Percentiles rank a stretch among this genome's conserved stretches.
phyloP scores from a whole-genome alignment of 2,797 vertebrate genomes.

The Ptychobarbus kaznakovi region DNA sequence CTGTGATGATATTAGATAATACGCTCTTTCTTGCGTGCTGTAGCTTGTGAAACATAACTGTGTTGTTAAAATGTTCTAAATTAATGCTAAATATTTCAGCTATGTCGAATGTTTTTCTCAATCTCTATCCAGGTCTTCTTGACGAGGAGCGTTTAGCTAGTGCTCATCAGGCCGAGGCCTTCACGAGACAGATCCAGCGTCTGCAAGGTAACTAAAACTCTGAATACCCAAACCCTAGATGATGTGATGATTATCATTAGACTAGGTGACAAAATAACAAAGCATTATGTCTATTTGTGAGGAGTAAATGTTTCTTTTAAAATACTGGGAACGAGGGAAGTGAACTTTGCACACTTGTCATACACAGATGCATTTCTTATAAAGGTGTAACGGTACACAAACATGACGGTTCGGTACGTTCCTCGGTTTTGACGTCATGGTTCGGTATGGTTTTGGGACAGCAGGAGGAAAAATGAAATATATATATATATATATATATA shows the following conservation, averaged over 20 bases:
- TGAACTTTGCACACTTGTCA: no score
- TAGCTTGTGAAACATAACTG: neutral
- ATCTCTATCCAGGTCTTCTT: constrained; percentile 78
- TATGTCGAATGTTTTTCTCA: neutral
- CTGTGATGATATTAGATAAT: neutral
- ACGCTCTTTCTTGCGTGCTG: neutral
- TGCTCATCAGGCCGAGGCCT: constrained; percentile 90
- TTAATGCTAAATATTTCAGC: neutral
- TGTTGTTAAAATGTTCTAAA: neutral
- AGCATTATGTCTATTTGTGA: neutral
- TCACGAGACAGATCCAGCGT: constrained; percentile 90
- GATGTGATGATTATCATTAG: neutral
- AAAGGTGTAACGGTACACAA: no score
- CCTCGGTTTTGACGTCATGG: no score
- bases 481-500: no score
- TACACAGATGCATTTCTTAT: neutral
- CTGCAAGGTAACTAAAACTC: constrained; percentile 81
- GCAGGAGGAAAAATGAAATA: no score
- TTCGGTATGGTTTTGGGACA: no score
- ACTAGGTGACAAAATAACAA: neutral
- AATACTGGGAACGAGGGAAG: neutral
- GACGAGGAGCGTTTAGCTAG: constrained; percentile 89
- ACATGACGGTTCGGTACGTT: no score
- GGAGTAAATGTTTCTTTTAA: neutral
- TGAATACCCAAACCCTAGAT: neutral